Base-by-base conservation (phyloP, 2,113 vertebrate genomes). In the Burhinus bistriatus region DNA sequence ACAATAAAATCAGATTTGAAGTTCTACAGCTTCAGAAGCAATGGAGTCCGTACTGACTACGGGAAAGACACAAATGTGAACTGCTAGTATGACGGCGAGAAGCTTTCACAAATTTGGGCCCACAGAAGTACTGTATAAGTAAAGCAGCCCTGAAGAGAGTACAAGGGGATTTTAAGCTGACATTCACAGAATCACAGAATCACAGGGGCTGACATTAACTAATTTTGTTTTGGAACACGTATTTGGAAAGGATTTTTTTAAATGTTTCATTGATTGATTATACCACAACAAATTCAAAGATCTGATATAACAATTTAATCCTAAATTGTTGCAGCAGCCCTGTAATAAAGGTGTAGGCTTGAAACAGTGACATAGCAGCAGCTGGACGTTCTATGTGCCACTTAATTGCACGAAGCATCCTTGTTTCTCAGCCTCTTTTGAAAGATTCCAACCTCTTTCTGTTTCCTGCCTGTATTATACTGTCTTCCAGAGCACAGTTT, bases 401-500 rank as follows among this genome's bases (percentile, higher is more conserved):
- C 69, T 71, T 79, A 95, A 88, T 57, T 83, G 64, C 73, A 54
- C 16, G 59, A 89, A 79, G 12, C 29, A 85, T 44, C 45, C 62
- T 87, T 76, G 80, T 92, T 95, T 89, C 65, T 94, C 72, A 90
- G 40, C n/a, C 16, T 87, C 15, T 69, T 91, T 77, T 65, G 59
- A 92, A 90, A 72, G 47, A 93, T 94, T 89, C 95, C 32, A 6
- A 75, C 68, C 59, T 69, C 26, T 49, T 61, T 81, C 68, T 86
- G 75, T 90, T 96, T 97, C 44, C 83, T 94, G 73, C 44, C 85
- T 51, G 27, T 57, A 78, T 93, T 88, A 87, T 61, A 57, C 81
- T 68, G n/a, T 75, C 90, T 97, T 95, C 71, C 61, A 87, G 65
- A 93, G 52, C 70, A 93, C 26, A 85, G 64, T 93, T 96, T 96